Evolutionary conservation across 2,113 vertebrate species (phyloP).

Genomic region (Takifugu flavidus): DNA sequence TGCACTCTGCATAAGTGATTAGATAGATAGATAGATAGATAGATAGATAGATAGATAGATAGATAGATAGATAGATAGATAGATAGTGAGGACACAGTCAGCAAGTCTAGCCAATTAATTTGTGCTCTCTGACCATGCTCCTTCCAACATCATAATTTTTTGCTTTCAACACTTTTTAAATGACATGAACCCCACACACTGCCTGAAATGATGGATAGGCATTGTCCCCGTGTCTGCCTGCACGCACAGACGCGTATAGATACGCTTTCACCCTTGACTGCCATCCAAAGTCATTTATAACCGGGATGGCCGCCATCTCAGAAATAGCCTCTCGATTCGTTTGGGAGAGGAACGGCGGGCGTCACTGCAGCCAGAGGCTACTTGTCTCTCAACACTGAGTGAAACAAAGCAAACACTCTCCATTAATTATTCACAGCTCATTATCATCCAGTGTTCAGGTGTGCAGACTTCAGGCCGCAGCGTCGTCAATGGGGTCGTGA

Average conservation of each 20-base stretch:
- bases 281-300: constrained; percentile 65
- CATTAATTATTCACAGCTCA: constrained; percentile 43
- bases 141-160: constrained; percentile 19
- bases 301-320: constrained; percentile 55
- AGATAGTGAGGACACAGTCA: not conserved
- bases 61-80: not conserved
- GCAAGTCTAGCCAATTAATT: constrained; percentile 13
- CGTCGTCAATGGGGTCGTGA: constrained; percentile 7
- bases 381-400: constrained; percentile 40
- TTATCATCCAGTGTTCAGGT: constrained; percentile 33
- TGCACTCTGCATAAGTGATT: too few relatives aligned
- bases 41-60: too few relatives aligned
- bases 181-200: not conserved
- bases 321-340: constrained; percentile 47
- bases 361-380: constrained; percentile 31
- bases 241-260: constrained; percentile 12
- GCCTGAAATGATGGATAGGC: constrained; percentile 23
- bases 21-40: too few relatives aligned
- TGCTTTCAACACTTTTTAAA: constrained; percentile 10
- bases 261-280: constrained; percentile 47
- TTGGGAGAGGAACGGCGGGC: constrained; percentile 37
- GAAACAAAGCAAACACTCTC: constrained; percentile 49
- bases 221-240: not conserved
- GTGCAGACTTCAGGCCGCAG: constrained; percentile 11
- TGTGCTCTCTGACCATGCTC: constrained; percentile 14